Base-by-base conservation (phyloP, 2,113 vertebrate genomes). In the Phaethon lepturus region DNA sequence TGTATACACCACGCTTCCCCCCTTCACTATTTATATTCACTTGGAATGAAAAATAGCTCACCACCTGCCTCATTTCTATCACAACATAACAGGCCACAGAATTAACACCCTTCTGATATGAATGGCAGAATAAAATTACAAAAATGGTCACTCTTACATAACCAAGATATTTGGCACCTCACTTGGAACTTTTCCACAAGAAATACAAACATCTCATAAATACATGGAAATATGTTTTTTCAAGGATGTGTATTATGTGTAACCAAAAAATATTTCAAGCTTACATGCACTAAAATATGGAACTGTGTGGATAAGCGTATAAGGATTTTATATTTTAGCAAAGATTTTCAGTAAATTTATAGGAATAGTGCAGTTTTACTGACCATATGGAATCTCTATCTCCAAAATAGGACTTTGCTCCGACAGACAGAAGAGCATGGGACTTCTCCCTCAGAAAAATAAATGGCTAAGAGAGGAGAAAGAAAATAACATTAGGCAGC, bases 61-160 rank as follows among this genome's bases (percentile, higher is more conserved):
- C 93, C 97, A 97, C 96, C 95, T 97, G 97, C 93, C 92, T 97
- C 81, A 24, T 55, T 95, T 83, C 94, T 96, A 80, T 97, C 96
- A 96, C 82, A 94, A 95, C 71, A 63, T 86, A 97, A 90, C 29
- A 93, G 92, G 94, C 64, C 87, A 78, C 52, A 59, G 90, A 91
- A 82, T 80, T 94, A 88, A 83, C 86, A 84, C 80, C 82, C 67
- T 93, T 73, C 86, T 60, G 93, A 92, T 75, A 92, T 29, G 60
- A 97, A 97, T 71, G 59, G 63, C 2, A 52, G 91, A 82, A 95
- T 79, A 56, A 81, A 95, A 90, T 82, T 10, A 91, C 89, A 77
- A 38, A 96, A 95, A 38, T 0, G 10, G 75, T 86, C 82, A 92
- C 87, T 90, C 86, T 93, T 78, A 68, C 35, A 60, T 82, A 96